Conservation (phyloP, 2,113 vertebrate species). For the Pitta sordida region DNA sequence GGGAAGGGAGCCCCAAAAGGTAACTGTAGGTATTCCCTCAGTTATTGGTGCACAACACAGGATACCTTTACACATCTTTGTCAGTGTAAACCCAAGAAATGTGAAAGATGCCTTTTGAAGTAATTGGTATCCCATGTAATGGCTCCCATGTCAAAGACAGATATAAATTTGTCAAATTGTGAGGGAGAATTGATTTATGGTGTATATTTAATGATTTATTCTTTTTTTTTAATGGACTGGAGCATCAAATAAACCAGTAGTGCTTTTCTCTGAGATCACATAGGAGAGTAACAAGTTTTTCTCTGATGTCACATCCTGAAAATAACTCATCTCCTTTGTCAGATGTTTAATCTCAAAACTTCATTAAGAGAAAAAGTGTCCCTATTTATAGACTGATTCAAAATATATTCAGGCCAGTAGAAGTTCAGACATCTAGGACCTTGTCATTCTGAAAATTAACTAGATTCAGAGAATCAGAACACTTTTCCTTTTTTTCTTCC, state of each 20-base stretch:
- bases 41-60: conserved; percentile 18
- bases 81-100: conserved; percentile 23
- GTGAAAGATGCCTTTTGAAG: conserved; percentile 52
- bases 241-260: background rate
- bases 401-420: background rate
- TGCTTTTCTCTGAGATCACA: background rate
- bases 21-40: background rate
- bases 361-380: background rate
- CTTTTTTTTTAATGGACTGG: conserved; percentile 45
- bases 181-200: conserved; percentile 47
- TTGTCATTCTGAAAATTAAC: background rate
- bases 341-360: background rate
- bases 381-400: background rate
- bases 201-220: conserved; percentile 52
- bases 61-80: conserved; percentile 34
- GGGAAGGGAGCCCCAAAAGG: conserved; percentile 36
- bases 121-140: conserved; percentile 62
- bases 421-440: background rate
- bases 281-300: background rate
- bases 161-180: conserved; percentile 64
- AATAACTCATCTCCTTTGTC: background rate
- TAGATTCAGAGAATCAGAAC: background rate
- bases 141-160: conserved; percentile 42
- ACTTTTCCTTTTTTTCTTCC: accelerated
- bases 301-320: background rate